phyloP scores from a whole-genome alignment of 2,888 invertebrate species.

The Scrobipalpa costella region DNA sequence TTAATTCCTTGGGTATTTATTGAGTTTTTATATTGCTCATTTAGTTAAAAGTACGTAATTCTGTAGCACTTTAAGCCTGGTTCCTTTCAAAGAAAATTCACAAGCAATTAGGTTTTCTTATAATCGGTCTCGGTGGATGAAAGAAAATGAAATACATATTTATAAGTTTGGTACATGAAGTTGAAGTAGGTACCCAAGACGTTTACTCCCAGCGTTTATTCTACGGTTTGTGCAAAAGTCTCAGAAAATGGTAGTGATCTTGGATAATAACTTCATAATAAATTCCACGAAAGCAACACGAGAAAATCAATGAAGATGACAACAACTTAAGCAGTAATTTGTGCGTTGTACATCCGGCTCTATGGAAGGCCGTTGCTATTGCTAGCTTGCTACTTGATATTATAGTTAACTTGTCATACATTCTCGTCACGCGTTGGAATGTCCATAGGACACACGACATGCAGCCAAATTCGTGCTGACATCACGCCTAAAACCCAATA shows the following conservation, averaged over 20 bases:
- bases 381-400: conserved; percentile 15
- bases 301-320: neutral
- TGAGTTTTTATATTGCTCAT: too few species aligned
- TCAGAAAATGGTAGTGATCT: neutral
- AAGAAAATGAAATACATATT: too few species aligned
- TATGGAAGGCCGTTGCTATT: conserved; percentile 32
- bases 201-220: neutral
- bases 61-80: too few species aligned
- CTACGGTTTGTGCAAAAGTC: too few species aligned
- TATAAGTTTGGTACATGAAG: too few species aligned
- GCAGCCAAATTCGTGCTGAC: conserved; percentile 63
- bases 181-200: neutral
- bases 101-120: too few species aligned
- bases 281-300: neutral
- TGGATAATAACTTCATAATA: neutral
- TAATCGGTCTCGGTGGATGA: too few species aligned
- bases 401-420: conserved; percentile 34
- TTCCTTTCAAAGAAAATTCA: too few species aligned
- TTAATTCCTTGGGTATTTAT: too few species aligned
- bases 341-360: conserved; percentile 51
- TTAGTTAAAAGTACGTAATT: too few species aligned
- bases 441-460: conserved; percentile 52
- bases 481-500: conserved; percentile 52
- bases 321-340: neutral
- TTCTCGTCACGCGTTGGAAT: conserved; percentile 61